Percentiles rank a stretch among this genome's conserved stretches.
Conservation (phyloP, 2,888 invertebrate genomes). For the Limnephilus auricula region DNA sequence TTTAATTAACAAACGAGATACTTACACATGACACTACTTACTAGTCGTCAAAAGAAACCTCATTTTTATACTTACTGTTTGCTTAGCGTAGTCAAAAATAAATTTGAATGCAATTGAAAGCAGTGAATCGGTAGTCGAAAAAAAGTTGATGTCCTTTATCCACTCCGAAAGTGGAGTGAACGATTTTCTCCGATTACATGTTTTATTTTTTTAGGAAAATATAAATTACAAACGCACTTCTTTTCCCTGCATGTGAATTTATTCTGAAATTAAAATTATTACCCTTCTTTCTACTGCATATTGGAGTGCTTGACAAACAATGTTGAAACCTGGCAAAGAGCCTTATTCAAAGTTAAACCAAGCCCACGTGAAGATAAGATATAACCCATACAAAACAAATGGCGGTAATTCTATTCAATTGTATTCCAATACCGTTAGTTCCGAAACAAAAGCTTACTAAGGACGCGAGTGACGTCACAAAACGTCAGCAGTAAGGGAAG, state of each 20-base stretch:
- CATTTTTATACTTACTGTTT: not conserved
- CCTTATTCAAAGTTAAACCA: not conserved
- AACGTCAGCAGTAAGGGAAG: slow-evolving; percentile 17
- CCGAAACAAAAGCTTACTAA: not conserved
- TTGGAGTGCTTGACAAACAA: not conserved
- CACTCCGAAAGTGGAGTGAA: not conserved
- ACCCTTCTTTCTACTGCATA: not conserved
- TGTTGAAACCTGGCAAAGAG: not conserved
- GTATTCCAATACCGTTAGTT: not conserved
- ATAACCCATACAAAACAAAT: not conserved
- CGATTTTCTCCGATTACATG: too few relatives aligned
- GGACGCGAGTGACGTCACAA: slow-evolving; percentile 33
- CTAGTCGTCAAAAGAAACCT: not conserved
- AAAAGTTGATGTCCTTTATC: not conserved
- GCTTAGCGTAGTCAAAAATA: not conserved
- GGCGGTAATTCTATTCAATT: not conserved
- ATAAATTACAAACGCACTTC: not conserved
- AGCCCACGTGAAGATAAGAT: not conserved
- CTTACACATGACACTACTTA: not conserved
- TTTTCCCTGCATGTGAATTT: not conserved
- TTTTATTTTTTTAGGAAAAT: too few relatives aligned
- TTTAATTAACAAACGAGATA: not conserved
- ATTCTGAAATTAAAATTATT: not conserved
- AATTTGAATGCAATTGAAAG: not conserved
- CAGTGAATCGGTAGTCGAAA: not conserved